These are phyloP conservation scores for Campylorhamphus procurvoides DNA, from an alignment of 2,113 vertebrate species.

Conservation along the genomic window DNA sequence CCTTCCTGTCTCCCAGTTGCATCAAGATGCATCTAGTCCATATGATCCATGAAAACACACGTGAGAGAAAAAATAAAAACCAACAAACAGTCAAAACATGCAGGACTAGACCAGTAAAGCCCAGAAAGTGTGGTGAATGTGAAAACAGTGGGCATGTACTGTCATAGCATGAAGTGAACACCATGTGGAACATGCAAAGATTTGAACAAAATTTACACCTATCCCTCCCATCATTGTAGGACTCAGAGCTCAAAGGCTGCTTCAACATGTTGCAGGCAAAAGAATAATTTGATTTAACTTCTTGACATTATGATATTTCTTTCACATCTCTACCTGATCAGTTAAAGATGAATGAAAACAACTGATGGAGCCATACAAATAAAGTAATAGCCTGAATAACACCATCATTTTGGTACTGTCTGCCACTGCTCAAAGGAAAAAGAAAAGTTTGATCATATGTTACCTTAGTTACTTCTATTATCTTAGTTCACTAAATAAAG, in stretches of 20 bases:
- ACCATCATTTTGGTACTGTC: background rate
- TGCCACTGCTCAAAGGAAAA: background rate
- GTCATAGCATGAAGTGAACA: background rate
- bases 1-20: background rate
- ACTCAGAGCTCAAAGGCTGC: background rate
- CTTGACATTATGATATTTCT: background rate
- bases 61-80: background rate
- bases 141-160: background rate
- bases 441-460: background rate
- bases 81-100: background rate
- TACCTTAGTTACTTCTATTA: background rate
- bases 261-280: background rate
- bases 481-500: background rate
- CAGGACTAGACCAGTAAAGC: background rate
- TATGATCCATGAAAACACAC: fast-evolving
- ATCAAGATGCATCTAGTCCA: background rate
- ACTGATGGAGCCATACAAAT: background rate
- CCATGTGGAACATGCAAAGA: background rate
- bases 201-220: background rate
- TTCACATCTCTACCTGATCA: background rate
- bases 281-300: background rate
- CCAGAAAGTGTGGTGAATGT: background rate
- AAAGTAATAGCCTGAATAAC: background rate
- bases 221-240: background rate
- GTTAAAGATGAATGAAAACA: background rate